A percentile compares a stretch with the other conserved stretches of the same genome.
Evolutionary conservation across 2,113 vertebrate species (phyloP).

Genomic region (Nansenia antarctica): DNA sequence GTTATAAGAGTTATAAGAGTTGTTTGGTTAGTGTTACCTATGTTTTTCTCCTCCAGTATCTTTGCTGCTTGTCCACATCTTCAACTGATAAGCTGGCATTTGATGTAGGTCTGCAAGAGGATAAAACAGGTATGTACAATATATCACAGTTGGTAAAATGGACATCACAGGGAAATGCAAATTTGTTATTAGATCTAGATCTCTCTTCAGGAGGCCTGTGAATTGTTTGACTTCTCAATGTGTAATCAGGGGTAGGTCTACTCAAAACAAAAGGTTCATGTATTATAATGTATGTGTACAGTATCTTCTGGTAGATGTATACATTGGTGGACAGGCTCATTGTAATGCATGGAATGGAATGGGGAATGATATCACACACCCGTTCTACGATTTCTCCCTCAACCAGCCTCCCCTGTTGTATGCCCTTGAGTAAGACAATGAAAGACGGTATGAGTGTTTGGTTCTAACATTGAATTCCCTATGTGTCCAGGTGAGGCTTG

Average conservation of each 20-base stretch:
- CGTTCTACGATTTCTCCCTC: no score
- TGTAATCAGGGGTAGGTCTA: no score
- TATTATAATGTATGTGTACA: no score
- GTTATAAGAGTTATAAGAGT: neutral
- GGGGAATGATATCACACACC: no score
- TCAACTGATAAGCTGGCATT: constrained; percentile 93
- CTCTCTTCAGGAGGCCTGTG: neutral
- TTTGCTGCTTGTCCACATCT: constrained; percentile 91
- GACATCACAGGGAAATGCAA: neutral
- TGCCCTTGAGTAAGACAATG: no score
- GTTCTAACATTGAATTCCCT: neutral
- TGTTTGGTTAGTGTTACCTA: neutral
- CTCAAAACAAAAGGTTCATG: no score
- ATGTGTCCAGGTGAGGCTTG: constrained; percentile 72
- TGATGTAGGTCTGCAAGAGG: constrained; percentile 91
- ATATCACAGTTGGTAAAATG: neutral
- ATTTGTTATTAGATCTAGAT: neutral
- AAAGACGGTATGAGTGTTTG: no score
- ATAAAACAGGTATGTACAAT: constrained; percentile 78
- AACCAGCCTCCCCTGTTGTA: no score
- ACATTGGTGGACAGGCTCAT: no score
- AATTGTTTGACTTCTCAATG: neutral
- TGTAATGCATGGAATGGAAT: no score
- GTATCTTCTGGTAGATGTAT: no score
- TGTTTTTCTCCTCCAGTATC: constrained; percentile 74